Evolutionary conservation across 2,888 invertebrate species (phyloP).

Genomic region (Sinopyrophorus schimmeli): DNA sequence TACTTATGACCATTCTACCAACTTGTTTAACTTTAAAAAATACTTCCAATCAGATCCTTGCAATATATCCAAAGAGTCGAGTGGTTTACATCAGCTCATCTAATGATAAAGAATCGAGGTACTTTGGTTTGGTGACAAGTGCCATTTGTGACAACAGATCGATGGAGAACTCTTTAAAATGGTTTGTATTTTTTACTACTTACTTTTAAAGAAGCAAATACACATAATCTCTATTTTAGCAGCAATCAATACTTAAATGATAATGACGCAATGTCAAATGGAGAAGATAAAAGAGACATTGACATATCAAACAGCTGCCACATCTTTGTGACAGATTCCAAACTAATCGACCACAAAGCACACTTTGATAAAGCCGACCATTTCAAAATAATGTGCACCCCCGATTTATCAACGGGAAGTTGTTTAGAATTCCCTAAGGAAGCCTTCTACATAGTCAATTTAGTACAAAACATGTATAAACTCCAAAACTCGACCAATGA

Average conservation of each 20-base stretch:
- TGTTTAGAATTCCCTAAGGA: conserved; percentile 91
- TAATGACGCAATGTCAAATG: conserved; percentile 31
- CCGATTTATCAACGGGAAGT: conserved; percentile 73
- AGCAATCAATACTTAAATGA: conserved; percentile 15
- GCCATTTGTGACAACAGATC: conserved; percentile 61
- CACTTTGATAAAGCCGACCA: conserved; percentile 80
- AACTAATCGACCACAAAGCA: conserved; percentile 77
- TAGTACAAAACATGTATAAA: conserved; percentile 74
- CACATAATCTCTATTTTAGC: conserved; percentile 1
- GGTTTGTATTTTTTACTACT: conserved; percentile 19
- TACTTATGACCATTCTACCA: conserved; percentile 81
- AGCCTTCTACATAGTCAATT: conserved; percentile 74
- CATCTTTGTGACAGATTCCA: conserved; percentile 91
- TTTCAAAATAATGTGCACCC: conserved; percentile 85
- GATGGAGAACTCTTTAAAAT: conserved; percentile 39
- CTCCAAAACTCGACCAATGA: conserved; percentile 57
- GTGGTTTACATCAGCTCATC: conserved; percentile 89
- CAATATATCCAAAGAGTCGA: conserved; percentile 83
- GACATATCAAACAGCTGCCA: conserved; percentile 88
- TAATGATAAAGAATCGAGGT: conserved; percentile 87
- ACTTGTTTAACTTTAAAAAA: conserved; percentile 80
- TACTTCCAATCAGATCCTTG: conserved; percentile 75
- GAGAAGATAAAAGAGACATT: conserved; percentile 53
- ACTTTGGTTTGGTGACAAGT: conserved; percentile 90
- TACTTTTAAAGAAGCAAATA: background rate